Base-by-base conservation (phyloP, 2,888 invertebrate genomes). In the Saturnia pavonia region DNA sequence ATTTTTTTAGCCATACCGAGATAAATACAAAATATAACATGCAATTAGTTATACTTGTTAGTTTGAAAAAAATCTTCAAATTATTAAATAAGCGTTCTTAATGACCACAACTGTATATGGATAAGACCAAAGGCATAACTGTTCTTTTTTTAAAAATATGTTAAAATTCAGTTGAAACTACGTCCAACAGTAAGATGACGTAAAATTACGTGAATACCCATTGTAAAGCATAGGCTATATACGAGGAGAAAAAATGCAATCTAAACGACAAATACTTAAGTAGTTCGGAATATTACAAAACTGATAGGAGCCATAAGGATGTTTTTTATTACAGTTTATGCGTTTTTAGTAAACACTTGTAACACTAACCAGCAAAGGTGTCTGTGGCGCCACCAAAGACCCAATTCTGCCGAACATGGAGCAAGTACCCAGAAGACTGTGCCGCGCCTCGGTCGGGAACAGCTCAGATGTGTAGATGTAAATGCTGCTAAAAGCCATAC, bases 321-420 rank as follows among this genome's bases (percentile, higher is more conserved):
- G 19, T 48, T 19, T 48, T 16, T 19, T 34, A 34, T 19, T 48
- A 48, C 19, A 48, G 19, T 48, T 4, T 16, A 48, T 48, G 48
- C 16, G 48, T 48, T 48, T 48, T 48, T 48, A 54, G 22, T 4
- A 0, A 69, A 7, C 9, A 71, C 57, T 71, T 54, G 7, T 1
- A n/a, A 45, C 69, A 84, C 86, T 77, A 34, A 96, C 96, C 92
- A 96, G 80, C 67, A 96, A 85, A 1, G 96, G 96, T 19, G 96
- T 96, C 85, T 96, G 96, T 19, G 96, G 96, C 1, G 96, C 95
- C 42, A 96, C 84, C 80, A 96, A 94, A 6, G 95, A 95, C 0
- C 96, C 96, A 51, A 96, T 90, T 70, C 96, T 88, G 68, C 96
- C 96, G 66, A 95, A 87, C 94, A 96, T 96, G 68, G 96, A 96